Evolutionary conservation across 2,113 vertebrate species (phyloP).

Genomic region (Gymnobelideus leadbeateri): DNA sequence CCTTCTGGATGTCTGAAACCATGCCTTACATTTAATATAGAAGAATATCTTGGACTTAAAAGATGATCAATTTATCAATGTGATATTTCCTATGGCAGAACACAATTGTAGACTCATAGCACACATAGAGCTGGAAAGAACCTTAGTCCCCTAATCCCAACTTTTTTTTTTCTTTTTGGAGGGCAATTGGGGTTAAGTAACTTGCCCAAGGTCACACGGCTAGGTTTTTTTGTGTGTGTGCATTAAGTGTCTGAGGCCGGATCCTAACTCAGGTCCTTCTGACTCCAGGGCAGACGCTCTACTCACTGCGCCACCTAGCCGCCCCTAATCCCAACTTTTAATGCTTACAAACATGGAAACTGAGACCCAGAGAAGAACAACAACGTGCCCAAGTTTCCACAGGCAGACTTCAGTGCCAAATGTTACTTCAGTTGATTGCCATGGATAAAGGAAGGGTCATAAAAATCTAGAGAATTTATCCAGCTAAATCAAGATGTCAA

Average conservation of each 20-base stretch:
- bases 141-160: neutral
- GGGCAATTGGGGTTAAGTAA: no score
- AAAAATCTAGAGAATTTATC: neutral
- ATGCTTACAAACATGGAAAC: neutral
- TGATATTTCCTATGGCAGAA: neutral
- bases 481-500: neutral
- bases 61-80: neutral
- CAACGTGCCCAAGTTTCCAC: neutral
- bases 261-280: no score
- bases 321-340: neutral
- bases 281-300: no score
- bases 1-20: neutral
- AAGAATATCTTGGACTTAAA: neutral
- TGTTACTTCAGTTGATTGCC: neutral
- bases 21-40: neutral
- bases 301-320: no score
- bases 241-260: no score
- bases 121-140: neutral
- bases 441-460: neutral
- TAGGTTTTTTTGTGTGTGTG: no score
- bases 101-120: neutral
- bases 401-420: neutral
- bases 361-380: neutral
- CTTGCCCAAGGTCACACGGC: no score
- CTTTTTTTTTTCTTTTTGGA: no score